These are phyloP conservation scores for Jordanella pulchra DNA, from an alignment of 2,797 vertebrate species.

Conservation along the genomic window DNA sequence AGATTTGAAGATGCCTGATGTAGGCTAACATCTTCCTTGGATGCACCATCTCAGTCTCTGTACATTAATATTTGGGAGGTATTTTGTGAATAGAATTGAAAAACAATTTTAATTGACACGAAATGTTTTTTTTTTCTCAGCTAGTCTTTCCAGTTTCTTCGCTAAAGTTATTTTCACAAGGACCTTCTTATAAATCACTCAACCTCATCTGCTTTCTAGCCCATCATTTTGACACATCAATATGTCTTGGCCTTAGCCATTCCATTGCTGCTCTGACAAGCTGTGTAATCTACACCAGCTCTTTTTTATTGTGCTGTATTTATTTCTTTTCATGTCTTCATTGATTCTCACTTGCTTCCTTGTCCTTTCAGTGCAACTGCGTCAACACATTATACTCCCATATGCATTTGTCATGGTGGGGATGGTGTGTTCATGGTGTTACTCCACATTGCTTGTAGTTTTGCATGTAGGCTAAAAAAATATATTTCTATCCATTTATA, in stretches of 20 bases:
- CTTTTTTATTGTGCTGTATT: neutral
- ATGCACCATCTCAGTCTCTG: too few species aligned
- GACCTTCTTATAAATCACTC: too few species aligned
- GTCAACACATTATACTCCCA: neutral
- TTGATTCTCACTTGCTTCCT: neutral
- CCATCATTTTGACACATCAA: neutral
- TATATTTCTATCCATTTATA: too few species aligned
- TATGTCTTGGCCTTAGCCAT: neutral
- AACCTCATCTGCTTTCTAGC: neutral
- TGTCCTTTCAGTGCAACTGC: neutral
- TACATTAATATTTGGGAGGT: neutral
- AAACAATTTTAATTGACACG: too few species aligned
- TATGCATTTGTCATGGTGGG: too few species aligned
- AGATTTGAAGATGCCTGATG: too few species aligned
- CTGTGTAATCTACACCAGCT: neutral
- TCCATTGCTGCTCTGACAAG: neutral
- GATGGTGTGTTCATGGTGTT: neutral
- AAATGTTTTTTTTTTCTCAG: too few species aligned
- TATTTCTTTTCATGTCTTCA: neutral
- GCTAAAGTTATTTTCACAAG: neutral
- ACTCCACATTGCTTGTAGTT: neutral
- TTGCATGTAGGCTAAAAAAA: neutral
- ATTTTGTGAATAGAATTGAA: neutral
- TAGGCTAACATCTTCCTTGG: too few species aligned
- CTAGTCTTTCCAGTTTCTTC: neutral